Evolutionary conservation across 2,888 invertebrate genomes (phyloP), one percentile per base, ranked within the genome.

Genomic region (Tachina grossa): DNA sequence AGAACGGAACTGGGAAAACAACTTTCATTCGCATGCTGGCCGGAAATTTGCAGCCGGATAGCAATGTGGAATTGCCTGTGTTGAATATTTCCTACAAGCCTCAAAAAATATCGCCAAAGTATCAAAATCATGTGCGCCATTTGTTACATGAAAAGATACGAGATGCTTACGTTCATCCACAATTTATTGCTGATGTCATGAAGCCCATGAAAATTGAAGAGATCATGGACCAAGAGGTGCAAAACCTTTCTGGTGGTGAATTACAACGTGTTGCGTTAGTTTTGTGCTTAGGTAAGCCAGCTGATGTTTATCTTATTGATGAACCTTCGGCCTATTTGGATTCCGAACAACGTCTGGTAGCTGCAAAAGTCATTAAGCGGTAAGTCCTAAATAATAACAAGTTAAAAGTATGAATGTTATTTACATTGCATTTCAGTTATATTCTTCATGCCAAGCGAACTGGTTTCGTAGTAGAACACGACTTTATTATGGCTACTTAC

Each of bases 401-500:
- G 4, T 41, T 31, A 6, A 31, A 43, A 71, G 9, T 69, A 13
- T 1, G 9, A 41, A 16, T 53, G 1, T 41, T 61, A 39, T 1
- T 4, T 16, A 41, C 10, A 61, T 59, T 55, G 45, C 0, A 41
- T 77, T 87, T 13, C 92, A 96, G 96, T 90, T 99, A 99, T 92
- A 99, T 99, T 92, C 94, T 99, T 59, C 99, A 99, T 91, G 98
- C 99, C 0, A 99, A 99, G 94, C 98, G 99, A 93, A 99, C 99
- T 9, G 99, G 99, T 13, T 99, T 99, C 92, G 97, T 99, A 16
- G 99, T 99, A 1, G 99, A 99, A 95, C 99, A 99, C 96, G 99
- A 99, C 94, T 99, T 99, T 93, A 99, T 99, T 88, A 99, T 99
- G 99, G 99, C 99, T 16, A 99, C 99, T 0, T 99, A 99, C 93